Evolutionary conservation across 2,113 vertebrate genomes (phyloP).

Genomic region (Cichladusa arquata): DNA sequence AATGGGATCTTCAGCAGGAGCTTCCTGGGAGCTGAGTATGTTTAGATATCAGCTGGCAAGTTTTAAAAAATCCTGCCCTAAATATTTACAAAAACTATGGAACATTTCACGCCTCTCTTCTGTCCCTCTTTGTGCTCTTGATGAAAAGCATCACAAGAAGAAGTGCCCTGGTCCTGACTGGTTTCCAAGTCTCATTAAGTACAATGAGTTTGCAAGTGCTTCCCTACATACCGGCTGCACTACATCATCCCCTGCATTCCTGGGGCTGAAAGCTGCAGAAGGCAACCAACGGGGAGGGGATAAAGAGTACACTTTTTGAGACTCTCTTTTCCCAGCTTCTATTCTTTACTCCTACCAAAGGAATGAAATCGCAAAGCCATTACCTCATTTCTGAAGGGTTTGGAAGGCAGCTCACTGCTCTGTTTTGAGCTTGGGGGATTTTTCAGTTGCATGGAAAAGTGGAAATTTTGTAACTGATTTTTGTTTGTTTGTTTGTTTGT

Average conservation of each 20-base stretch:
- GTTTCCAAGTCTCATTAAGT: constrained; percentile 63
- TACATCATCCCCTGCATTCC: constrained; percentile 59
- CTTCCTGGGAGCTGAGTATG: background rate
- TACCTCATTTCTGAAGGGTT: constrained; percentile 41
- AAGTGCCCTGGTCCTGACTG: constrained; percentile 33
- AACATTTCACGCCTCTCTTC: constrained; percentile 20
- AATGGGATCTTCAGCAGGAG: background rate
- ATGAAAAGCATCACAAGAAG: constrained; percentile 39
- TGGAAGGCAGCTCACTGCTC: background rate
- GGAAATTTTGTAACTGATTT: background rate
- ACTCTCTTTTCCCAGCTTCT: constrained; percentile 48
- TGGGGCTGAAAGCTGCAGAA: constrained; percentile 55
- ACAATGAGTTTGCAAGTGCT: constrained; percentile 46
- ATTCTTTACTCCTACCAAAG: constrained; percentile 30
- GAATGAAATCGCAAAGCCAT: constrained; percentile 41
- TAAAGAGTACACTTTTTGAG: constrained; percentile 31
- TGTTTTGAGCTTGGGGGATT: background rate
- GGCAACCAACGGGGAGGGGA: constrained; percentile 14
- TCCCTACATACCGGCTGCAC: constrained; percentile 44
- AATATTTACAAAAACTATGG: constrained; percentile 42
- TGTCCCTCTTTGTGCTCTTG: constrained; percentile 16
- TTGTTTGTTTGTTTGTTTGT: constrained; percentile 37
- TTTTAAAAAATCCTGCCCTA: constrained; percentile 35
- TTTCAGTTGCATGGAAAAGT: background rate
- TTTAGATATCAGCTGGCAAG: constrained; percentile 1